Conservation (phyloP, 2,797 vertebrate species). For the Chrysocyon brachyurus region DNA sequence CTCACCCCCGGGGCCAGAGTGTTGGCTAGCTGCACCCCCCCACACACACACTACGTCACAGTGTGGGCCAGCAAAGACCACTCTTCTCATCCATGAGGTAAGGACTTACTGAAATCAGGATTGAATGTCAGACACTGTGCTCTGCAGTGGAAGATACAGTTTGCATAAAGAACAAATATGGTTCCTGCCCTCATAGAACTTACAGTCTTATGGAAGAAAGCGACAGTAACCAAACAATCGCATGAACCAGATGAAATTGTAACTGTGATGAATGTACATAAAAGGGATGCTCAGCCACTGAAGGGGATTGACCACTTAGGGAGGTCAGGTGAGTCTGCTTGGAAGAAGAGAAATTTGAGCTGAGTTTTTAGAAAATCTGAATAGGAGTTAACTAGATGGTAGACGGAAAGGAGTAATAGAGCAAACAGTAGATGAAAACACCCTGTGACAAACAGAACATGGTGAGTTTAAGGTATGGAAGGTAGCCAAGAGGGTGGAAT, state of each 20-base stretch:
- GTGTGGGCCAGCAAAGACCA: background rate
- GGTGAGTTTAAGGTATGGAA: background rate
- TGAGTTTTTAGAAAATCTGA: constrained; percentile 10
- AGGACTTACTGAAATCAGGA: background rate
- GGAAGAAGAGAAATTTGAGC: constrained; percentile 1
- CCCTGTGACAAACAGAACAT: background rate
- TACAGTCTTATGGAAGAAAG: background rate
- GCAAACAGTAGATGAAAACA: background rate
- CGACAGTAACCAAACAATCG: background rate
- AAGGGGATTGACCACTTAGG: background rate
- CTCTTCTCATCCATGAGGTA: background rate
- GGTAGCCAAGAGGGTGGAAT: background rate
- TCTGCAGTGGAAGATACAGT: background rate
- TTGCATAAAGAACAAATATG: background rate
- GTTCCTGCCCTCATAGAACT: background rate
- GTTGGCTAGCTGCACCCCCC: background rate
- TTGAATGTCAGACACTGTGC: background rate
- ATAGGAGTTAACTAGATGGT: background rate
- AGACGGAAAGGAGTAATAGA: background rate
- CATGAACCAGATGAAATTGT: background rate
- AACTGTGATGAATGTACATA: background rate
- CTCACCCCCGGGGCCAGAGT: background rate
- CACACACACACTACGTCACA: background rate
- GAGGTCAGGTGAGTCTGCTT: background rate
- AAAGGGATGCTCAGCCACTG: background rate